Evolutionary conservation across 2,888 invertebrate species (phyloP), one percentile per base, ranked within the genome.

Genomic region (Sceliomorpha sp.): DNA sequence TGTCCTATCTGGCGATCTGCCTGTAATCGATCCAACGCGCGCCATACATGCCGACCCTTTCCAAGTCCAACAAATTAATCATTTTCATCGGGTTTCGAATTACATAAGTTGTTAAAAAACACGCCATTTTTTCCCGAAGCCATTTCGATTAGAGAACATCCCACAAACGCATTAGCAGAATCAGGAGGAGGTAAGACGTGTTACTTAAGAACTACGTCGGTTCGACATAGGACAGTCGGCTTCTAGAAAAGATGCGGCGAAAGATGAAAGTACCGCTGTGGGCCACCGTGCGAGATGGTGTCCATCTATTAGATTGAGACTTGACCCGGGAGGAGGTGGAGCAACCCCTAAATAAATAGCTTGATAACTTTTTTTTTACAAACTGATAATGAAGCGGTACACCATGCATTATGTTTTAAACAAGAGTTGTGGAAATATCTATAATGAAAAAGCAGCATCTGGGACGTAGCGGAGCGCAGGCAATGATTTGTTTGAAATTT

Each of bases 231-330:
- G 67, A 67, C 48, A 53, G 63, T 55, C 69, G 58, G 59, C 40
- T 31, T 51, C 20, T 13, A 8, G 44, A 32, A 69, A 72, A 72
- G 69, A 72, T 32, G 48, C 64, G 74, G 72, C 56, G 26, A 50
- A 62, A 81, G 82, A 85, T 85, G 82, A 85, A 84, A 82, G 83
- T 62, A 67, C 74, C 74, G 78, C 56, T 72, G 50, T 64, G 56
- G 63, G 82, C 81, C 84, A 84, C 84, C 84, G 80, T 78, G 73
- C 51, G 72, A 74, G 81, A 72, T 74, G 63, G 48, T 51, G 64
- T 42, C 69, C 60, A 34, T 44, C 27, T 55, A 68, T 63, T 68
- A 67, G 64, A 56, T 27, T 36, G 39, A 14, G 37, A 44, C 40
- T 36, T 50, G 66, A 20, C 40, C 53, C 53, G 34, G 9, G 39